A percentile compares a stretch with the other conserved stretches of the same genome.
Evolutionary conservation across 2,888 invertebrate species (phyloP).

Genomic region (Parochlus steinenii): DNA sequence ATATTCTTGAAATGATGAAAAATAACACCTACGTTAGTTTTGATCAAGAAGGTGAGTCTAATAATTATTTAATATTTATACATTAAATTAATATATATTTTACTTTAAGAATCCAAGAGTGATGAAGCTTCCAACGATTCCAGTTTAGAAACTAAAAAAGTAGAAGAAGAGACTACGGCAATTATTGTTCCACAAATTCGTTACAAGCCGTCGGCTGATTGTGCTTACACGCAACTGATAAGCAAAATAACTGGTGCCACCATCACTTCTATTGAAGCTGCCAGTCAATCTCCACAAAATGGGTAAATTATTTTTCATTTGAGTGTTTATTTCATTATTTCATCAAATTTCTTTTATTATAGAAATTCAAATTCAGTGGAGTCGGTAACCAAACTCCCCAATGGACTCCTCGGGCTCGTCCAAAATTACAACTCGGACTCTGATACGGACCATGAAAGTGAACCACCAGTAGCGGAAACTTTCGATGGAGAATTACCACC

Average conservation of each 20-base stretch:
- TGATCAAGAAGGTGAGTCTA: conserved; percentile 9
- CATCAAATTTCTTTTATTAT: too few species aligned
- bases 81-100: conserved; percentile 3
- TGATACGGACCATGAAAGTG: conserved; percentile 27
- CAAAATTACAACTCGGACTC: conserved; percentile 41
- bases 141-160: conserved; percentile 11
- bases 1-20: conserved; percentile 51
- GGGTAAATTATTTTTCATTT: too few species aligned
- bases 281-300: too few species aligned
- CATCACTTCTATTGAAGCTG: conserved; percentile 15
- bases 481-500: conserved; percentile 42
- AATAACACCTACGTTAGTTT: conserved; percentile 46
- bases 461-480: conserved; percentile 11
- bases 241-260: conserved; percentile 66
- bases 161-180: conserved; percentile 6
- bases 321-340: too few species aligned
- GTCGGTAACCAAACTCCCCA: too few species aligned
- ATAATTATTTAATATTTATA: conserved; percentile 6
- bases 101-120: conserved; percentile 1
- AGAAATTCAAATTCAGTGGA: too few species aligned
- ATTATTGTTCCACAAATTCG: conserved; percentile 40
- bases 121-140: conserved; percentile 14
- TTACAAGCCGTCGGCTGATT: conserved; percentile 71
- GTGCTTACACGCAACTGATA: conserved; percentile 75
- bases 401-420: conserved; percentile 33